phyloP scores from a whole-genome alignment of 2,797 vertebrate genomes.

The Poeciliopsis infans region DNA sequence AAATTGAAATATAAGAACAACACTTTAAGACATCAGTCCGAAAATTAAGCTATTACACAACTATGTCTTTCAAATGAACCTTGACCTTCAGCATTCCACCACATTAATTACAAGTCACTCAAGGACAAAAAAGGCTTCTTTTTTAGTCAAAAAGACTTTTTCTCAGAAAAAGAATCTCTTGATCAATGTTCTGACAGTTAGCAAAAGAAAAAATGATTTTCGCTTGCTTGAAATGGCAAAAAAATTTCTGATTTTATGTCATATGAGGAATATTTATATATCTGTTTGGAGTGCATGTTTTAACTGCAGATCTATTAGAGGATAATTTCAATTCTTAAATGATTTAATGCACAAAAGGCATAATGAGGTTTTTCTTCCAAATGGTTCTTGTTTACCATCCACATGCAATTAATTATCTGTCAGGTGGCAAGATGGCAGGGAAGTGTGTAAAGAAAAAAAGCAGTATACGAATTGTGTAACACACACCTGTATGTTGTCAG shows the following conservation, averaged over 20 bases:
- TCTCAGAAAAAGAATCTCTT: not conserved
- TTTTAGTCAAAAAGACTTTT: not conserved
- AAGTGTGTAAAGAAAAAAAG: not conserved
- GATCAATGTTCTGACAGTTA: not conserved
- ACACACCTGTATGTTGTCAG: constrained; percentile 34
- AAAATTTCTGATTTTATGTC: not conserved
- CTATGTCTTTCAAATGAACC: not conserved
- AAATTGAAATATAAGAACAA: not conserved
- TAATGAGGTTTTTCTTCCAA: not conserved
- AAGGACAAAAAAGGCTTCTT: not conserved
- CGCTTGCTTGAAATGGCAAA: not conserved
- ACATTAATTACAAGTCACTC: not conserved
- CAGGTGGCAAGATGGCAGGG: not conserved
- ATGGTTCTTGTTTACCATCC: not conserved
- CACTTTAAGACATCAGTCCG: not conserved
- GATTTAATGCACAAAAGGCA: not conserved
- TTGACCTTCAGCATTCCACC: not conserved
- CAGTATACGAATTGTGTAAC: constrained; percentile 21
- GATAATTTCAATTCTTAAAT: not conserved
- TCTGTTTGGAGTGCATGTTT: not conserved
- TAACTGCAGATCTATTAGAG: not conserved
- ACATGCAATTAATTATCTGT: not conserved
- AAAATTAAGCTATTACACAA: not conserved
- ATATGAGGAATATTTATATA: not conserved
- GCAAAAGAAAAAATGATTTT: not conserved